phyloP scores from a whole-genome alignment of 2,113 vertebrate species.

The Festucalex cinctus region DNA sequence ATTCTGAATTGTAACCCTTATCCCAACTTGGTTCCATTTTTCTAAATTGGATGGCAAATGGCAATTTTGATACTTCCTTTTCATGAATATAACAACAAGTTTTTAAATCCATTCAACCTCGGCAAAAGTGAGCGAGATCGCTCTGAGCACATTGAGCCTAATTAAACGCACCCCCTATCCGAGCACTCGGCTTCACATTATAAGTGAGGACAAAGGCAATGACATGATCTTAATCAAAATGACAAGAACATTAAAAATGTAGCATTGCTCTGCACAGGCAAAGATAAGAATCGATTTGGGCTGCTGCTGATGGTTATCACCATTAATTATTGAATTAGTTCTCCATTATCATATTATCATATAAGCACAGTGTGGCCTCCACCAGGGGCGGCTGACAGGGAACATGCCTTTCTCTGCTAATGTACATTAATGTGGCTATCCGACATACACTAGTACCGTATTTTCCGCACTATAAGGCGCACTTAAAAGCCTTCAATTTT shows the following conservation, averaged over 20 bases:
- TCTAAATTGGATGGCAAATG: background rate
- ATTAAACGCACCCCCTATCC: conserved; percentile 28
- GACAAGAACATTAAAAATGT: conserved; percentile 71
- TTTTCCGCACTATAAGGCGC: no score
- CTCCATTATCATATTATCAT: conserved; percentile 62
- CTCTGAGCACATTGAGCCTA: conserved; percentile 18
- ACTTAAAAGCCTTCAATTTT: no score
- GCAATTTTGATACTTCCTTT: background rate
- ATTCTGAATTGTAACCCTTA: background rate
- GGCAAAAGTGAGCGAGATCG: conserved; percentile 1
- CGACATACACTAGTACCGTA: conserved; percentile 12
- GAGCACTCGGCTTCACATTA: conserved; percentile 33
- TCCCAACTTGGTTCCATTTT: background rate
- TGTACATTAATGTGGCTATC: conserved; percentile 32
- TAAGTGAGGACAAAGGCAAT: conserved; percentile 57
- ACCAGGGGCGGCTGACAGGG: conserved; percentile 34
- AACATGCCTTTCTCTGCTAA: conserved; percentile 44
- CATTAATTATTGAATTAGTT: conserved; percentile 70
- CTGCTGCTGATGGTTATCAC: conserved; percentile 68
- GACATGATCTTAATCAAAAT: conserved; percentile 68
- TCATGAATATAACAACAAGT: no score
- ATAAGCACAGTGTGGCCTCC: conserved; percentile 61
- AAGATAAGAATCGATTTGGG: conserved; percentile 68
- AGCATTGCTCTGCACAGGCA: conserved; percentile 61
- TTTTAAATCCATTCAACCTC: background rate